Base-by-base conservation (phyloP, 2,113 vertebrate genomes). In the Emydocephalus ijimae region DNA sequence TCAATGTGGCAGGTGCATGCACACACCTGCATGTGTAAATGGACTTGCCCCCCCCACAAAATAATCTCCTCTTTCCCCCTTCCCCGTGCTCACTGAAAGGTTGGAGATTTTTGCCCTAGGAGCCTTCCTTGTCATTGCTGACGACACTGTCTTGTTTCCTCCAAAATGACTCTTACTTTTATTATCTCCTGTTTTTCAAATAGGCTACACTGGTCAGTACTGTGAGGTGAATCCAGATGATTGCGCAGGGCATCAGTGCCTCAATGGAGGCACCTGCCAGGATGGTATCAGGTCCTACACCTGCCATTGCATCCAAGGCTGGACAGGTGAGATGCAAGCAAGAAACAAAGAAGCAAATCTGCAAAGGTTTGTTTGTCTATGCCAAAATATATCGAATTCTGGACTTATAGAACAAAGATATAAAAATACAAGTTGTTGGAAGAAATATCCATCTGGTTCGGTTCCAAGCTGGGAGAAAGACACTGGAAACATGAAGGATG, bases 191-290 rank as follows among this genome's bases (percentile, higher is more conserved):
- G 39, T 39, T 59, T 34, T 89, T 61, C 18, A n/a, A 57, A n/a
- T 93, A 97, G 97, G 96, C 11, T 96, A 96, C 88, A 96, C 97
- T 3, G 97, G 97, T 34, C 94, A 89, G 0, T 64, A 93, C 74
- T 97, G 97, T 6, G 96, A 97, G 39, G 94, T 96, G 92, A 97
- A 97, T 24, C 93, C 94, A 6, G 97, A 97, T 1, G 94, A 97
- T 92, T 97, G 97, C 45, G 52, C 90, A 0, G 39, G 57, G 18
- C 96, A 97, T 92, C 95, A 59, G 8, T 97, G 97, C 87, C 96
- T 94, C 93, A 97, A 97, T 0, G 96, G 96, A 43, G 97, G 94
- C 39, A 94, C 94, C 0, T 97, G 97, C 45, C 96, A 93, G 69
- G 97, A 97, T 56, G 97, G 94, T 3, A 89, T 96, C 34, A 89